Evolutionary conservation across 2,113 vertebrate genomes (phyloP), one percentile per base, ranked within the genome.

Genomic region (Cercopithecus mona): DNA sequence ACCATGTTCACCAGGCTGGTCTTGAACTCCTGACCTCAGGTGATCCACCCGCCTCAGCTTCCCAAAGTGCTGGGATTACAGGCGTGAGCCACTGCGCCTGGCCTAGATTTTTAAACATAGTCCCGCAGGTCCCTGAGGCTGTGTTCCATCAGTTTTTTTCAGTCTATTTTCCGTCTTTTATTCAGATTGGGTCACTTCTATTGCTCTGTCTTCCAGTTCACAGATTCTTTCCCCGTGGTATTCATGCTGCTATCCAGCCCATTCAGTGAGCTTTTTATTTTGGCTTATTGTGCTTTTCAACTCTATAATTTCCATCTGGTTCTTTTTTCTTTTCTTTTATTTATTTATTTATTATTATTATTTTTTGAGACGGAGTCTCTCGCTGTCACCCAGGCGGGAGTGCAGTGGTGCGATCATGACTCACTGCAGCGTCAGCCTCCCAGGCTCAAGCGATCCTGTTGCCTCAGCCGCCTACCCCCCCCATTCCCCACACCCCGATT

Each of bases 211-310:
- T 87, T 88, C 50, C 30, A 61, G 23, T 50, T 48, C 43, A 30
- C 35, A 27, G 70, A 11, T 1, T 48, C 55, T 76, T 64, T 96
- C 84, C 55, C 73, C 48, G 23, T 68, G 32, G 9, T 20, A 40
- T 4, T 35, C 57, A 40, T n/a, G 25, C 13, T 23, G 87, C 59
- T 72, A 5, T 30, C 45, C 30, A 72, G 45, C 38, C 82, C 20
- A 22, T 40, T 4, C 8, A 64, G 7, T 23, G 27, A 66, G 23
- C 48, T 83, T 72, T 79, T 64, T 14, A n/a, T 38, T 59, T 89
- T 75, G 55, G 45, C 59, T 38, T 52, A 66, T 59, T 92, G 40
- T 87, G 59, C 70, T 73, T 92, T 84, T 79, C 64, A 79, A 45
- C 72, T 83, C 45, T 79, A 6, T 32, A 45, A 78, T 48, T 95